A percentile compares a stretch with the other conserved stretches of the same genome.
phyloP scores from a whole-genome alignment of 2,113 vertebrate species.

The Gymnarchus niloticus region DNA sequence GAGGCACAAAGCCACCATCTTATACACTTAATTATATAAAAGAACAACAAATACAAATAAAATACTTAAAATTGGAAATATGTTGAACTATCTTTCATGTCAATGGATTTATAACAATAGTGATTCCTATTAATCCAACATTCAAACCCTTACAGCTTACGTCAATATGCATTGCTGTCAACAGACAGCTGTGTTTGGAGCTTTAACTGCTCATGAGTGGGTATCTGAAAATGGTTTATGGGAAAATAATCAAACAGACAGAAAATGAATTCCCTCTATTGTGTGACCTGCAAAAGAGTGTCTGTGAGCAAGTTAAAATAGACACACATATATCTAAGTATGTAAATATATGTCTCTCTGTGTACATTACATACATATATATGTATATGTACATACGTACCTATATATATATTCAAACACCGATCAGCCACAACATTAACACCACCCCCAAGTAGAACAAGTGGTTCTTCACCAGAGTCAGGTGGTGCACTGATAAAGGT shows the following conservation, averaged over 20 bases:
- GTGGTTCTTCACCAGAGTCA: too few relatives aligned
- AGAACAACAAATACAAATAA: constrained; percentile 28
- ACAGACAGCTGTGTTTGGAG: neutral
- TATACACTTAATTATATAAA: constrained; percentile 32
- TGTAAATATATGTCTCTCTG: too few relatives aligned
- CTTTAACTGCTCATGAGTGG: too few relatives aligned
- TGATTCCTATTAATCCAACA: constrained; percentile 22
- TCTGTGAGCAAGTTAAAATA: neutral
- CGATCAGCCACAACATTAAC: too few relatives aligned
- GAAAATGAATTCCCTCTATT: neutral
- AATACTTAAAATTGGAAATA: constrained; percentile 21
- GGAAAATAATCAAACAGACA: neutral
- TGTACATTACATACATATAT: too few relatives aligned
- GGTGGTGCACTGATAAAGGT: too few relatives aligned
- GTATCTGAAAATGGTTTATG: neutral
- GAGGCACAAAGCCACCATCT: constrained; percentile 20
- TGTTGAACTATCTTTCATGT: neutral
- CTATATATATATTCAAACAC: too few relatives aligned
- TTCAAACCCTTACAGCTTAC: constrained; percentile 20
- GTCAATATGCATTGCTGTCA: constrained; percentile 7
- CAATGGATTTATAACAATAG: constrained; percentile 4
- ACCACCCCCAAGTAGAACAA: too few relatives aligned
- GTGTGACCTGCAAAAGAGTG: neutral
- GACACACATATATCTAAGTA: neutral
- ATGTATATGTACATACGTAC: too few relatives aligned